Conservation (phyloP, 2,797 vertebrate species). For the Gouania willdenowi region DNA sequence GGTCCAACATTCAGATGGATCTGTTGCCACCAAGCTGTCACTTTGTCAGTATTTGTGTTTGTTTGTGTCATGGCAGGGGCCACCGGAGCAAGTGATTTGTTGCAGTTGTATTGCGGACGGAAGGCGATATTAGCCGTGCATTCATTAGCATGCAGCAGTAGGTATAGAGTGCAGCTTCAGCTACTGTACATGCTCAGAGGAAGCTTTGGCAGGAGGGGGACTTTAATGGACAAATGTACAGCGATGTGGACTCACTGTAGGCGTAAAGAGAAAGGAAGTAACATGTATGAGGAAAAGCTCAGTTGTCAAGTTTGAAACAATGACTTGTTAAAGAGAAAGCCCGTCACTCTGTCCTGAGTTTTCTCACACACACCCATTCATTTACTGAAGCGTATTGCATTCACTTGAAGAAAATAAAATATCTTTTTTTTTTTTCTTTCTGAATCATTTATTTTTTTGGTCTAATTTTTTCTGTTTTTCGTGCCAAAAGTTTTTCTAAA, state of each 20-base stretch:
- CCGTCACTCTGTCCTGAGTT: too few relatives aligned
- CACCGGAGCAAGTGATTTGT: constrained; percentile 51
- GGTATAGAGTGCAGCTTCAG: constrained; percentile 43
- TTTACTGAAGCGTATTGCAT: too few relatives aligned
- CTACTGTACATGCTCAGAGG: too few relatives aligned
- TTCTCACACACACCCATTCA: too few relatives aligned
- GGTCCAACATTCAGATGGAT: constrained; percentile 51
- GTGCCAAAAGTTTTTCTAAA: too few relatives aligned
- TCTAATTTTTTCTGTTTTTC: too few relatives aligned
- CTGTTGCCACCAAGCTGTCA: constrained; percentile 52
- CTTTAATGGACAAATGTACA: constrained; percentile 1
- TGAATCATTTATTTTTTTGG: too few relatives aligned
- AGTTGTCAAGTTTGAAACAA: too few relatives aligned
- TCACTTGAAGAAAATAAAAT: too few relatives aligned
- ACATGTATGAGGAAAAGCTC: constrained; percentile 1
- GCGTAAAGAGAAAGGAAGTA: not conserved
- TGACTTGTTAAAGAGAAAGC: too few relatives aligned
- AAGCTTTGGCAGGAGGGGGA: constrained; percentile 25
- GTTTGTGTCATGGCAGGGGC: constrained; percentile 48
- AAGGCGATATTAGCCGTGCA: constrained; percentile 39
- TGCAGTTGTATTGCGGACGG: constrained; percentile 42
- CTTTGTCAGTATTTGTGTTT: constrained; percentile 55
- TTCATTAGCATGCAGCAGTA: constrained; percentile 61
- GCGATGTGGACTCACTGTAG: constrained; percentile 1
- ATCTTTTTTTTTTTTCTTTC: too few relatives aligned